Evolutionary conservation across 2,797 vertebrate species (phyloP).

Genomic region (Dipus sagitta): DNA sequence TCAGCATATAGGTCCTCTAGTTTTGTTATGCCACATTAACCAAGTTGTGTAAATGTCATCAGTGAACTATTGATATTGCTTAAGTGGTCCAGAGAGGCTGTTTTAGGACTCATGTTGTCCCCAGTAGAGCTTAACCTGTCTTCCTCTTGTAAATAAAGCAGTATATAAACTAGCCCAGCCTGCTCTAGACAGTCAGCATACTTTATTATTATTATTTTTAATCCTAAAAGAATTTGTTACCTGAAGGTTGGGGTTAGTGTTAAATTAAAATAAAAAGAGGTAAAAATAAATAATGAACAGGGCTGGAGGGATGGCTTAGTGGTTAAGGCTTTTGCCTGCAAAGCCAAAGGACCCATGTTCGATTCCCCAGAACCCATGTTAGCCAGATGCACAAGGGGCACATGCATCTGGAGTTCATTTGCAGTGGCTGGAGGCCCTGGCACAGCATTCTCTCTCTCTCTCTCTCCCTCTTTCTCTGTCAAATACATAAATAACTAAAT

Average conservation of each 20-base stretch:
- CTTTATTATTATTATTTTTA: background rate
- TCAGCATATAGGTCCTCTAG: slow-evolving; percentile 43
- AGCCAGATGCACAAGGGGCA: no score
- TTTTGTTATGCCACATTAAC: slow-evolving; percentile 71
- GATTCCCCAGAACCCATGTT: no score
- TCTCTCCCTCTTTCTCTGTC: no score
- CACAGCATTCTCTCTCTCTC: no score
- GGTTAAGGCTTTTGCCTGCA: no score
- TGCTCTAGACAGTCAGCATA: slow-evolving; percentile 51
- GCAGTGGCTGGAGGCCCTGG: no score
- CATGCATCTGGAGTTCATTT: no score
- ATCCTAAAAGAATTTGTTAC: background rate
- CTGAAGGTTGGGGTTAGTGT: background rate
- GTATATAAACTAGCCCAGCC: slow-evolving; percentile 60
- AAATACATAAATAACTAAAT: no score
- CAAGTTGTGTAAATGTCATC: slow-evolving; percentile 66
- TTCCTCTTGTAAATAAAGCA: slow-evolving; percentile 74
- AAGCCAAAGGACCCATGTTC: no score
- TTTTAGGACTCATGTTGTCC: slow-evolving; percentile 67
- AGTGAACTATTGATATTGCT: slow-evolving; percentile 69
- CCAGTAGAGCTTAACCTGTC: slow-evolving; percentile 29
- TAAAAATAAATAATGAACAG: no score
- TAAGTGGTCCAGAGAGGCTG: slow-evolving; percentile 67
- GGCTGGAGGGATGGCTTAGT: no score
- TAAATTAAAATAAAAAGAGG: background rate